These are phyloP conservation scores for Pteronotus mesoamericanus DNA, from an alignment of 2,797 vertebrate genomes.

Conservation along the genomic window DNA sequence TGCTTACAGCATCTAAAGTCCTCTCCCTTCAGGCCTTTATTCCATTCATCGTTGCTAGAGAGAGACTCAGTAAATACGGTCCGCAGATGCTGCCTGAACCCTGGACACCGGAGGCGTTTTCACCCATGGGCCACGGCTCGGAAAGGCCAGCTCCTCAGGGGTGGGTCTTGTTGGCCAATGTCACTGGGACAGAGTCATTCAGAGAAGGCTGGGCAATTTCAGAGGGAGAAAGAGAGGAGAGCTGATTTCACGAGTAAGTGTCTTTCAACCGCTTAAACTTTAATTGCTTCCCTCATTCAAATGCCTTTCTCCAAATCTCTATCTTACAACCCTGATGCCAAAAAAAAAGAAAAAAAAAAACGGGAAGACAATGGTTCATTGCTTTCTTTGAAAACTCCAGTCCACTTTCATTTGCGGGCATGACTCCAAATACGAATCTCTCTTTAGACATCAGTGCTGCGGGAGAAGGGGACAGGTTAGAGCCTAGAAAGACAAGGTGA, in stretches of 20 bases:
- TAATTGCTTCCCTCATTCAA: slow-evolving; percentile 27
- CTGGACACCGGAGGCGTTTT: background rate
- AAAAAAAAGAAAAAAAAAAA: background rate
- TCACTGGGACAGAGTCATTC: background rate
- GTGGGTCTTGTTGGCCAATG: background rate
- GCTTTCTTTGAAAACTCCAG: slow-evolving; percentile 25
- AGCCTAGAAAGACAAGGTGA: background rate
- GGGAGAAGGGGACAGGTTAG: background rate
- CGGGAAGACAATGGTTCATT: background rate
- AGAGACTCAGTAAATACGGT: background rate
- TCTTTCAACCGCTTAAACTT: background rate
- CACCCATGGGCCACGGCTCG: no score
- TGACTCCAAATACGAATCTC: background rate
- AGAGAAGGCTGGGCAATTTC: background rate
- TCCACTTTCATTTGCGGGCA: slow-evolving; percentile 34
- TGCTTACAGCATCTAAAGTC: background rate
- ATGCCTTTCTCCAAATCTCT: background rate
- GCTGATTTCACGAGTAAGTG: background rate
- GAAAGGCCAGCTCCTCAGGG: background rate
- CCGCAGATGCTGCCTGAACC: background rate
- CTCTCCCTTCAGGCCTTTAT: background rate
- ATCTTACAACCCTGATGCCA: background rate
- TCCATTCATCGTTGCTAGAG: background rate
- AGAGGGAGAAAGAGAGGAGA: background rate
- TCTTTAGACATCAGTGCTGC: background rate